Conservation (phyloP, 2,888 invertebrate species). For the Pyrgus malvae region DNA sequence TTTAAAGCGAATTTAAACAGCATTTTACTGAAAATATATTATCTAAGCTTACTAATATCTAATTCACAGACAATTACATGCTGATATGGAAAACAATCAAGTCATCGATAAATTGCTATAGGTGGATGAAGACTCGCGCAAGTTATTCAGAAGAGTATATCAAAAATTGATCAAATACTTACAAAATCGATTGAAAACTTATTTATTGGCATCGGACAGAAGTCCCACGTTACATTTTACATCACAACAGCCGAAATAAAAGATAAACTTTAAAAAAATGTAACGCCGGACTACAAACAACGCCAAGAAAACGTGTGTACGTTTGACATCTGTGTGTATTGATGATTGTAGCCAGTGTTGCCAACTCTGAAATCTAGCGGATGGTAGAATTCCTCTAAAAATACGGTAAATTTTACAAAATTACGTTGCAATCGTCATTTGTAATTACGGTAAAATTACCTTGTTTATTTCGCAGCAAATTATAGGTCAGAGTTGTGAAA, state of each 20-base stretch:
- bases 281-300: constrained; percentile 76
- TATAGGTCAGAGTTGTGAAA: no score
- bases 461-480: no score
- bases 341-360: no score
- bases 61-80: background rate
- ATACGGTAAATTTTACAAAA: no score
- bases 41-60: background rate
- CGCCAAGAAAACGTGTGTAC: constrained; percentile 79
- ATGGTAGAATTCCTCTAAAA: no score
- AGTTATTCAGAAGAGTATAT: background rate
- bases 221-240: constrained; percentile 67
- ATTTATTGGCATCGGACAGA: constrained; percentile 51
- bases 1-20: background rate
- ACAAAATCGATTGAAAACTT: constrained; percentile 58
- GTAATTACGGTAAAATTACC: no score
- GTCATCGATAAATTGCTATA: constrained; percentile 21
- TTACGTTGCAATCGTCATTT: no score
- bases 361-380: no score
- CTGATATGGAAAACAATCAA: constrained; percentile 15
- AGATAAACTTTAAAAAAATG: constrained; percentile 63
- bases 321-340: constrained; percentile 47
- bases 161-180: constrained; percentile 44
- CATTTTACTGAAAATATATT: background rate
- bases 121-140: constrained; percentile 2
- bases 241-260: constrained; percentile 60